These are phyloP conservation scores for Drosophila melanogaster DNA, from an alignment of 1,140 invertebrate genomes.

Conservation along the genomic window DNA sequence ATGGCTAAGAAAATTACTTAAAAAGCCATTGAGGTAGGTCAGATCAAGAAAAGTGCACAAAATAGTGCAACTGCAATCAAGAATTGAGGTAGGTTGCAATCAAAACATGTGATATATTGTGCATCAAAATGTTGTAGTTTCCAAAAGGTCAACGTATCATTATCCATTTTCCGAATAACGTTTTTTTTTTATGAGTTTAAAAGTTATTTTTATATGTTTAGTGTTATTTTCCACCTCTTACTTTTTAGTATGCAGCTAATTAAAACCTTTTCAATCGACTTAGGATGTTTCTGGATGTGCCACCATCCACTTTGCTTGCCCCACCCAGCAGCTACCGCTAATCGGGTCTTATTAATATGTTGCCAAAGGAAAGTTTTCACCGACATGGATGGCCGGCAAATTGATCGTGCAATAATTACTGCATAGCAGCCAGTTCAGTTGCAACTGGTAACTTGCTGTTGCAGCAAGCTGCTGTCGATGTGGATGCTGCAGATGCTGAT, in stretches of 20 bases:
- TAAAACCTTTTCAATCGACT: slow-evolving; percentile 12
- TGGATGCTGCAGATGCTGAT: slow-evolving; percentile 9
- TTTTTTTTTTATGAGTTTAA: background rate
- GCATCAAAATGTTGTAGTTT: too few relatives aligned
- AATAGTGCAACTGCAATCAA: background rate
- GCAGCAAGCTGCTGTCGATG: slow-evolving; percentile 3
- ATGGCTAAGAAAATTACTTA: background rate
- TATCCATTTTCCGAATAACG: too few relatives aligned
- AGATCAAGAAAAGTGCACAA: slow-evolving; percentile 3
- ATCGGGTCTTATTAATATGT: slow-evolving; percentile 50
- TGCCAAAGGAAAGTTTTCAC: slow-evolving; percentile 72
- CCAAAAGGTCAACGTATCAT: too few relatives aligned
- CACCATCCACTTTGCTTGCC: slow-evolving; percentile 28
- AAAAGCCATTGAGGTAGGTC: slow-evolving; percentile 8
- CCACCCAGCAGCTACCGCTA: slow-evolving; percentile 20
- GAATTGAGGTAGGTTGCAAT: background rate
- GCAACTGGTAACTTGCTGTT: slow-evolving; percentile 26
- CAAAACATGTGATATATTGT: too few relatives aligned
- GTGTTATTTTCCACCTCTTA: background rate
- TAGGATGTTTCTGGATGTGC: slow-evolving; percentile 24
- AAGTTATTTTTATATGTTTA: background rate
- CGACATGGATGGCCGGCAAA: slow-evolving; percentile 78
- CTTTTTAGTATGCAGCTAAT: background rate
- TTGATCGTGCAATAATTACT: slow-evolving; percentile 83
- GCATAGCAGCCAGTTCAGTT: slow-evolving; percentile 69